These are phyloP conservation scores for Malurus elegans DNA, from an alignment of 2,113 vertebrate genomes.

Conservation along the genomic window DNA sequence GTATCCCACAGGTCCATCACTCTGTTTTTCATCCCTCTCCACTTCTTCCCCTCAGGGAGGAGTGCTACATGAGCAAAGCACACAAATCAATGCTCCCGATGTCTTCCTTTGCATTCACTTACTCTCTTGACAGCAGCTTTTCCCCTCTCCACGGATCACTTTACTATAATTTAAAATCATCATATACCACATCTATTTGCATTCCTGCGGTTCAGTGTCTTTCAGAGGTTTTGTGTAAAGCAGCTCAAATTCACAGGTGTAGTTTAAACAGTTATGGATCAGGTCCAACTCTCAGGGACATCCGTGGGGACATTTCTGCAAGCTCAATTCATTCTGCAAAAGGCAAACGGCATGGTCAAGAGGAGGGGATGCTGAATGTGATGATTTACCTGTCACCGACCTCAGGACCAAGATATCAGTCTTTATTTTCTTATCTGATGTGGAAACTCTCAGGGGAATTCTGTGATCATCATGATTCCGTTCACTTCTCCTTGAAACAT, in stretches of 20 bases:
- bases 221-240: conserved; percentile 30
- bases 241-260: conserved; percentile 42
- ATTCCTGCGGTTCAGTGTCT: conserved; percentile 38
- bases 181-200: conserved; percentile 46
- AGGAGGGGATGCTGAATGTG: background rate
- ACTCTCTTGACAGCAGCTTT: background rate
- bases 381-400: conserved; percentile 4
- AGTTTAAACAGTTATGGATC: conserved; percentile 24
- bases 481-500: conserved; percentile 51
- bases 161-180: conserved; percentile 47
- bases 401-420: background rate
- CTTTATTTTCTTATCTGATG: conserved; percentile 43
- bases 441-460: conserved; percentile 15
- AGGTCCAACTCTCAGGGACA: conserved; percentile 15
- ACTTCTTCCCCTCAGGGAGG: background rate
- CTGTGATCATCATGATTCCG: background rate
- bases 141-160: background rate
- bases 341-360: background rate
- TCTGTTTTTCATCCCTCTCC: background rate
- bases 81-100: background rate
- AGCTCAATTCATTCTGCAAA: background rate
- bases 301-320: background rate
- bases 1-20: accelerated
- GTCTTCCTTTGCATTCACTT: background rate
- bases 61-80: background rate